phyloP scores from a whole-genome alignment of 2,113 vertebrate species.

The Oxygymnocypris stewartii region DNA sequence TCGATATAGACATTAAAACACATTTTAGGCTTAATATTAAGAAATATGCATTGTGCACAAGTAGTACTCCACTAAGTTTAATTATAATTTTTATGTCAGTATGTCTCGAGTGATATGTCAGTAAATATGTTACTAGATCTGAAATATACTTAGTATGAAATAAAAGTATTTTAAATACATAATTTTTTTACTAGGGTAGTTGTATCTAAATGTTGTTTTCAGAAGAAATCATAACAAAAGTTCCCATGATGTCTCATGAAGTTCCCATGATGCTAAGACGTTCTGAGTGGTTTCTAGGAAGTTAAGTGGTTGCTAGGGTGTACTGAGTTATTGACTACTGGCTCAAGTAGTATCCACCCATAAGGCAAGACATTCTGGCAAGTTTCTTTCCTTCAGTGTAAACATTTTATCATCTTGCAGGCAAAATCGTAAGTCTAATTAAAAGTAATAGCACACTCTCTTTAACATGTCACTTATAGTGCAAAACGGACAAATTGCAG shows the following conservation, averaged over 20 bases:
- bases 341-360: neutral
- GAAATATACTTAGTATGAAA: too few species aligned
- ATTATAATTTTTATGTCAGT: too few species aligned
- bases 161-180: too few species aligned
- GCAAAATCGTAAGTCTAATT: neutral
- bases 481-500: neutral
- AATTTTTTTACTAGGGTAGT: neutral
- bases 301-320: neutral
- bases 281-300: conserved; percentile 6
- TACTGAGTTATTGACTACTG: neutral
- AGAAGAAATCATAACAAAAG: neutral
- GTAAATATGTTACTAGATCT: too few species aligned
- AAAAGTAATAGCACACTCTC: neutral
- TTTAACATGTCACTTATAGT: neutral
- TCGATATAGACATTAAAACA: too few species aligned
- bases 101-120: too few species aligned
- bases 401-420: neutral
- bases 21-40: too few species aligned
- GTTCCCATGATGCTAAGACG: neutral
- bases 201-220: neutral
- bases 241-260: neutral
- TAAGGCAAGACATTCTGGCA: neutral
- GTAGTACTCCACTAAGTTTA: too few species aligned
- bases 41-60: too few species aligned
- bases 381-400: neutral